Evolutionary conservation across 1,140 invertebrate genomes (phyloP), one percentile per base, ranked within the genome.

Genomic region (Drosophila tropicalis): DNA sequence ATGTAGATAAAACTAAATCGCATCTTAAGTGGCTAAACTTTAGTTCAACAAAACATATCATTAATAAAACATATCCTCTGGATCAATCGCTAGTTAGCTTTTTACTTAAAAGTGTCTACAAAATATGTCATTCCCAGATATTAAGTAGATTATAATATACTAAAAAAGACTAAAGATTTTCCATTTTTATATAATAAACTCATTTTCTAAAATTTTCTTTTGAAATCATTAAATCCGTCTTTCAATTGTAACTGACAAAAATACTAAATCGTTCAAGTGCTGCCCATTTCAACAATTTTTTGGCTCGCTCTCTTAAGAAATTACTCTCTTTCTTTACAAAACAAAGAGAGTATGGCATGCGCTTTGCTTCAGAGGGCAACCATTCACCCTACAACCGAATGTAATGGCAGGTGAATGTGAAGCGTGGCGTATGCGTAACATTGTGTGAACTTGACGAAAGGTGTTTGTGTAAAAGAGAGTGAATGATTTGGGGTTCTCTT

Each of bases 361-460:
- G 61, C 61, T 62, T 41, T 62, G 25, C 15, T 25, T 13, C 44
- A 51, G 4, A 22, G 2, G 17, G 19, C 19, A 19, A 22, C 22
- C 4, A 29, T 22, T 32, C n/a, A 12, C 25, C 41, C 22, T 19
- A 15, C 15, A 63, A 58, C 39, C 54, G 55, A 62, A 25, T 47
- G 25, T 56, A 57, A 66, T 64, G 66, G 22, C 74, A 76, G 74
- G 74, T 76, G 36, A 72, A 73, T 62, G 61, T 41, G 40, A 10
- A 62, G 5, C 40, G 25, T 47, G 61, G 39, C 74, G 70, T 76
- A 73, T 76, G 70, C 61, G 65, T 65, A 68, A 62, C 61, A 62
- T 62, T 62, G 61, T 63, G 64, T 76, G 65, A 76, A 76, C 73
- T 79, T 76, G 61, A 76, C 72, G 76, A 76, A 79, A 76, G 72